Percentiles rank a stretch among this genome's conserved stretches.
phyloP scores from a whole-genome alignment of 2,888 invertebrate genomes.

The Megastigmus dorsalis region DNA sequence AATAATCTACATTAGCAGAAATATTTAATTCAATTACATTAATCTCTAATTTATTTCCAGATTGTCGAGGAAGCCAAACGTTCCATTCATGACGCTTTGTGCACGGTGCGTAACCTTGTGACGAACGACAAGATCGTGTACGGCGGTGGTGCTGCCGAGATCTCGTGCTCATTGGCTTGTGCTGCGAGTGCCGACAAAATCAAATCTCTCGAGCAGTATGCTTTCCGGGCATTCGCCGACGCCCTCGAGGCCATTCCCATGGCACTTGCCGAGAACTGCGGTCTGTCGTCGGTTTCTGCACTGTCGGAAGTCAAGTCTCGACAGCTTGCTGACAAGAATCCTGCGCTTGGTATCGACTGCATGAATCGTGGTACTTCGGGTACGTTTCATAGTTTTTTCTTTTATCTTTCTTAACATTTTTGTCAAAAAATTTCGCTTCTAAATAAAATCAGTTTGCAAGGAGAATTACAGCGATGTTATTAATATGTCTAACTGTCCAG shows the following conservation, averaged over 20 bases:
- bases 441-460: too few relatives aligned
- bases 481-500: conserved; percentile 67
- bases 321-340: conserved; percentile 89
- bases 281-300: conserved; percentile 93
- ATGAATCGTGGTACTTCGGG: conserved; percentile 84
- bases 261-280: conserved; percentile 97
- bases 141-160: conserved; percentile 98
- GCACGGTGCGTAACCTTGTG: conserved; percentile 84
- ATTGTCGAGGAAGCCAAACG: conserved; percentile 86
- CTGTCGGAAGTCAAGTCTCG: conserved; percentile 92
- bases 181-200: conserved; percentile 91
- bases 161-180: conserved; percentile 94
- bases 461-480: conserved; percentile 68
- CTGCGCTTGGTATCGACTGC: conserved; percentile 95
- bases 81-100: conserved; percentile 84
- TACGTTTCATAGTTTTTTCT: conserved; percentile 57
- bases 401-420: conserved; percentile 32
- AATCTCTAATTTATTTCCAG: conserved; percentile 69
- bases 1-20: neutral
- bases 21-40: neutral
- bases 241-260: conserved; percentile 96
- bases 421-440: neutral
- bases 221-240: conserved; percentile 95
- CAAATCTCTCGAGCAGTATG: conserved; percentile 96
- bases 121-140: conserved; percentile 89